phyloP scores from a whole-genome alignment of 2,113 vertebrate genomes.

The Cryptotis parvus region DNA sequence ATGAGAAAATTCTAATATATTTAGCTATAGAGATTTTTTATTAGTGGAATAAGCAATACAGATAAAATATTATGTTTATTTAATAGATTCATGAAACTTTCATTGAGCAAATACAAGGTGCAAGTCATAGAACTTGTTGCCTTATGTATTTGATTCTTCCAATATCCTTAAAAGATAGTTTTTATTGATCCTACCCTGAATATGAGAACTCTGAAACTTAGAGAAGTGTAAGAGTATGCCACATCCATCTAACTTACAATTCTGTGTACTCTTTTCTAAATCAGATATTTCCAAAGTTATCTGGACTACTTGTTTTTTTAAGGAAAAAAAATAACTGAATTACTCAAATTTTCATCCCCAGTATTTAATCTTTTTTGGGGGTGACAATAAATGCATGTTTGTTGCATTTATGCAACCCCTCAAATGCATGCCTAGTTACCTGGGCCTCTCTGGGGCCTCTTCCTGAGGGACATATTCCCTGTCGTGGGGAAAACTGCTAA shows the following conservation, averaged over 20 bases:
- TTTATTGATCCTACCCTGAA: not conserved
- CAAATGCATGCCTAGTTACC: too few relatives aligned
- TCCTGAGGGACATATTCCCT: too few relatives aligned
- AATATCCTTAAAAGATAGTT: not conserved
- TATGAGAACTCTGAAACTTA: not conserved
- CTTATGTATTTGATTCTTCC: slow-evolving; percentile 29
- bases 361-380: too few relatives aligned
- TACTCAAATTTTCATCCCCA: too few relatives aligned
- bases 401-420: too few relatives aligned
- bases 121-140: not conserved
- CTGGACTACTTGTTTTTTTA: too few relatives aligned
- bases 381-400: too few relatives aligned
- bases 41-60: not conserved
- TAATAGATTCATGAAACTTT: not conserved
- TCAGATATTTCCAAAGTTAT: too few relatives aligned
- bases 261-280: not conserved
- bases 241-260: not conserved
- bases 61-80: not conserved
- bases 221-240: not conserved
- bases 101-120: not conserved
- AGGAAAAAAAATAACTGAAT: too few relatives aligned
- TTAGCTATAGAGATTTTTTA: not conserved
- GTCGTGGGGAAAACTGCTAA: too few relatives aligned
- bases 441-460: too few relatives aligned
- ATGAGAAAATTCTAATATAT: slow-evolving; percentile 13